Base-by-base conservation (phyloP, 2,888 invertebrate genomes). In the Tribolium freemani region DNA sequence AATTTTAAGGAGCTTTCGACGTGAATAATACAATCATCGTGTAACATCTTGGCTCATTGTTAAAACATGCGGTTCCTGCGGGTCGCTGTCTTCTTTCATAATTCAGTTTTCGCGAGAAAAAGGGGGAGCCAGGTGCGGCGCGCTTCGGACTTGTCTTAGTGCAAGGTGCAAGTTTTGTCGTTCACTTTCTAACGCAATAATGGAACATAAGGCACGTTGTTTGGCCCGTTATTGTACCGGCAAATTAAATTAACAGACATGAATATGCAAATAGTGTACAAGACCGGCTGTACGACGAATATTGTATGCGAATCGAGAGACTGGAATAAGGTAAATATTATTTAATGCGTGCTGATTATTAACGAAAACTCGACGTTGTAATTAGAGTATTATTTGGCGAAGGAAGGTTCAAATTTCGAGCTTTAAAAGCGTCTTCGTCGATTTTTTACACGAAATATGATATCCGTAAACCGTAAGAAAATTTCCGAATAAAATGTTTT, bases 161-260 rank as follows among this genome's bases (percentile, higher is more conserved):
- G 54, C 11, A 31, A 26, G 21, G 9, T 26, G 9, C 11, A 10
- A 21, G 26, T 48, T 48, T 10, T 31, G n/a, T 48, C 38, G 20
- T 66, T 66, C 54, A 63, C 50, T 67, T 69, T 72, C 48, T 50
- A 45, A 56, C 56, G 20, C 68, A 68, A 72, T 69, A 73, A 61
- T 57, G 50, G 44, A 67, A 57, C 73, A 73, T 63, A 73, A 60
- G 74, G 71, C 69, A 69, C 31, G 70, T 73, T 74, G 75, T 76
- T 77, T 73, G 64, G 68, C 31, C 31, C 57, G 72, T 70, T 76
- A 77, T 77, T 75, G 74, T 76, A 58, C 57, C 54, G 70, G 51
- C 67, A 69, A 76, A 77, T 77, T 75, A 72, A 77, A 77, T 77
- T 77, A 77, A 69, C 74, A 69, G 51, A 71, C 73, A 77, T 77